Evolutionary conservation across 2,888 invertebrate species (phyloP).

Genomic region (Macrosiphum euphorbiae): DNA sequence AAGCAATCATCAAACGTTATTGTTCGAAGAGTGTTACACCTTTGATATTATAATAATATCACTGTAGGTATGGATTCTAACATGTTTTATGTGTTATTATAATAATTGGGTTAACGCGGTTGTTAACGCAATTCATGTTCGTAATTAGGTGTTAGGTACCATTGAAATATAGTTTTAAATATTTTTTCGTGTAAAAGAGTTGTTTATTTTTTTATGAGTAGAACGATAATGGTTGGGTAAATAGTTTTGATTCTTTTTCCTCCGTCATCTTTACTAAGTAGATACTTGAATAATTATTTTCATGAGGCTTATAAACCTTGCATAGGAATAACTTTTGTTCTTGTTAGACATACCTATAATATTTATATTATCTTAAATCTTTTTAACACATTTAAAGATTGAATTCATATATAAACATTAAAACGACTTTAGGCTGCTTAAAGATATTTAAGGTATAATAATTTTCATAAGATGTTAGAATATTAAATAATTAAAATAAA

Average conservation of each 20-base stretch:
- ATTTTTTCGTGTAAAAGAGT: not conserved
- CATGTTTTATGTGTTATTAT: not conserved
- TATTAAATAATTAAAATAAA: not conserved
- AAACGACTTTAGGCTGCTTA: not conserved
- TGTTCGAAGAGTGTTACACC: not conserved
- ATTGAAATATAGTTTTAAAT: not conserved
- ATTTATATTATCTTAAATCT: not conserved
- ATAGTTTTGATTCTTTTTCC: not conserved
- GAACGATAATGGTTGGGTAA: not conserved
- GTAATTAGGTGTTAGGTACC: not conserved
- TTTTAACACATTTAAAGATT: not conserved
- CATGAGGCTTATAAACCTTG: not conserved
- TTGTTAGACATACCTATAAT: not conserved
- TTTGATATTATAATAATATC: not conserved
- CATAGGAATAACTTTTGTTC: not conserved
- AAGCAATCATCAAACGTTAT: not conserved
- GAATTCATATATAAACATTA: not conserved
- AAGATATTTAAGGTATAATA: not conserved
- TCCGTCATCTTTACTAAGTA: not conserved
- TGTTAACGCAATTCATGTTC: not conserved
- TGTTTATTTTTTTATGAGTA: not conserved
- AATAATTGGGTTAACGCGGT: not conserved
- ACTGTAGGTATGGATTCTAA: not conserved
- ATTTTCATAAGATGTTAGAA: not conserved
- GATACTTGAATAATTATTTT: constrained; percentile 2